These are phyloP conservation scores for Cryptocheilus praepositus DNA, from an alignment of 2,888 invertebrate genomes.

Conservation along the genomic window DNA sequence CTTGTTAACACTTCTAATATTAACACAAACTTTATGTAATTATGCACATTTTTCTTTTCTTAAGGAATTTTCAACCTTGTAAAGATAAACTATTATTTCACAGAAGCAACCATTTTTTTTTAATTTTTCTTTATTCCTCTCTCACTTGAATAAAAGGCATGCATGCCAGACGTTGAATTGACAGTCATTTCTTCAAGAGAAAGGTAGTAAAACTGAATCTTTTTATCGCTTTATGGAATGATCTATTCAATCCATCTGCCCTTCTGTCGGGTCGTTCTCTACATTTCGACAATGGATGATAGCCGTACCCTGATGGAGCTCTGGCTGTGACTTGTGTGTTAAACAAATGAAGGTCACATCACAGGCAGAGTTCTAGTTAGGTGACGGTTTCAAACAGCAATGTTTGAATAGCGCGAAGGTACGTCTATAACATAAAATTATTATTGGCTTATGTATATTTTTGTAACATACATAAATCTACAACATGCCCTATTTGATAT, in stretches of 20 bases:
- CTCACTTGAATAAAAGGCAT: no score
- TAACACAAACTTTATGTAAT: no score
- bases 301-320: constrained; percentile 80
- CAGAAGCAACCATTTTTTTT: constrained; percentile 24
- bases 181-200: constrained; percentile 25
- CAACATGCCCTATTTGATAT: not conserved
- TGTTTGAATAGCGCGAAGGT: constrained; percentile 51
- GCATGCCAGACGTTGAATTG: no score
- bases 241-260: constrained; percentile 25
- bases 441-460: constrained; percentile 36
- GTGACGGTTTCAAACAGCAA: constrained; percentile 71
- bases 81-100: no score
- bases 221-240: not conserved
- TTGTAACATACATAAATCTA: no score
- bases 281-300: constrained; percentile 46
- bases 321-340: constrained; percentile 88
- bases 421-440: constrained; percentile 45
- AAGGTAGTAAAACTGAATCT: constrained; percentile 16
- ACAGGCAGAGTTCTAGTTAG: constrained; percentile 97
- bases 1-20: no score
- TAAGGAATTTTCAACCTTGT: no score
- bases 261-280: constrained; percentile 37
- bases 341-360: constrained; percentile 81
- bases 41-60: no score
- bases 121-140: constrained; percentile 6